Base-by-base conservation (phyloP, 2,888 invertebrate genomes). In the Orthosia incerta region DNA sequence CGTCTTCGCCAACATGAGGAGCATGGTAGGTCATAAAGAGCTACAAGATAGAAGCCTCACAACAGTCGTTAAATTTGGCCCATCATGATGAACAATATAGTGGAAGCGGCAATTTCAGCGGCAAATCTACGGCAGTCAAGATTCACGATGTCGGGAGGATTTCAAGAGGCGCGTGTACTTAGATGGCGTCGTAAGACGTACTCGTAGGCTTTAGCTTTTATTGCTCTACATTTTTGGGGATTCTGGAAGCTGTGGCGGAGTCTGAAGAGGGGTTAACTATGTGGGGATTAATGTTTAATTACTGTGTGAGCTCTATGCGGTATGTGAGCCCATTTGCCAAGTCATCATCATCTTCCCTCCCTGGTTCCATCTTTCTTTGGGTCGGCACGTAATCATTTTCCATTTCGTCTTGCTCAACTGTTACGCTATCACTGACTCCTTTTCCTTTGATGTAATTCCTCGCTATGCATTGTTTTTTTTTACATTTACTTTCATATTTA, bases 181-280 rank as follows among this genome's bases (percentile, higher is more conserved):
- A 86, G 90, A 88, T 87, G 86, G 80, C 75, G 83, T 87, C 89
- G 89, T 88, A 87, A 88, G 85, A 82, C 76, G 84, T 79, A 85
- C n/a, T n/a, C 86, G 88, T 84, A 86, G 86, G 86, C 83, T 87
- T 83, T 71, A 65, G 70, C 68, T 87, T 89, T 89, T 90, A 90
- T 89, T 82, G 75, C 82, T 82, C 67, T 68, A 80, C 84, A 88
- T 86, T 88, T 89, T 89, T 88, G 84, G 89, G 55, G 85, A 74
- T 75, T 63, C 71, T 53, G 75, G 55, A 71, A 61, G 68, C 78
- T 79, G 70, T 51, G 65, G 39, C 53, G 48, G 50, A 2, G 50
- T 13, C 23, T n/a, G 39, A 39, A 39, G 20, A 64, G 31, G 26
- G 62, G 60, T 67, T 71, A 57, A 64, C 4, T 57, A 57, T 59